Conservation (phyloP, 2,113 vertebrate species). For the Anguilla rostrata region DNA sequence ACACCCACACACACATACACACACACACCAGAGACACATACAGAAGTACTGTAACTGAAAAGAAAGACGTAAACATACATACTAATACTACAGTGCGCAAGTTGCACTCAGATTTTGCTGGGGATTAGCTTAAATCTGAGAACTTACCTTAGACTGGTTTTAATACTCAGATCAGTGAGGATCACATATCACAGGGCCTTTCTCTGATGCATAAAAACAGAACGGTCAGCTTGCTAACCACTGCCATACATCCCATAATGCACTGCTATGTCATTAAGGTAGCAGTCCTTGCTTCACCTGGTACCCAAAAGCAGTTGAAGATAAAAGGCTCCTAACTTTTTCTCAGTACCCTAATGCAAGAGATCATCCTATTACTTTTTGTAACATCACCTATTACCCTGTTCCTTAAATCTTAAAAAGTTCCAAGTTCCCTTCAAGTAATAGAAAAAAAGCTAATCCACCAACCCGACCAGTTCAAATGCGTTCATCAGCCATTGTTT, state of each 20-base stretch:
- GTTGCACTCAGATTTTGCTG: background rate
- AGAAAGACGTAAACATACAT: background rate
- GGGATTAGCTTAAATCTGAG: background rate
- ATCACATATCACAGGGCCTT: no score
- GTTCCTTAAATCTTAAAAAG: background rate
- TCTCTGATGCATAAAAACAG: background rate
- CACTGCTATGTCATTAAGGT: background rate
- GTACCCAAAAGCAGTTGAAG: background rate
- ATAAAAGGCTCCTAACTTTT: background rate
- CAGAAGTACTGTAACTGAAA: background rate
- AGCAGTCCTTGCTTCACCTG: background rate
- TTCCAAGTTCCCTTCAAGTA: constrained; percentile 5
- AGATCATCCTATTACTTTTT: background rate
- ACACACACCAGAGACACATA: constrained; percentile 25
- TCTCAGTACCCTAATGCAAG: background rate
- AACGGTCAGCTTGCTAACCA: background rate
- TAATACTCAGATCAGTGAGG: background rate
- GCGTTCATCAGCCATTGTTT: constrained; percentile 56
- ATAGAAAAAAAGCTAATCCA: constrained; percentile 34
- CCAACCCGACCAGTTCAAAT: constrained; percentile 47
- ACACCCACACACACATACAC: constrained; percentile 6
- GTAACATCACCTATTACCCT: background rate
- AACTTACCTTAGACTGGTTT: background rate
- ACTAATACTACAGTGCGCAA: background rate
- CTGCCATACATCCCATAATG: background rate